Evolutionary conservation across 2,113 vertebrate species (phyloP), one percentile per base, ranked within the genome.

Genomic region (Megaleporinus macrocephalus): DNA sequence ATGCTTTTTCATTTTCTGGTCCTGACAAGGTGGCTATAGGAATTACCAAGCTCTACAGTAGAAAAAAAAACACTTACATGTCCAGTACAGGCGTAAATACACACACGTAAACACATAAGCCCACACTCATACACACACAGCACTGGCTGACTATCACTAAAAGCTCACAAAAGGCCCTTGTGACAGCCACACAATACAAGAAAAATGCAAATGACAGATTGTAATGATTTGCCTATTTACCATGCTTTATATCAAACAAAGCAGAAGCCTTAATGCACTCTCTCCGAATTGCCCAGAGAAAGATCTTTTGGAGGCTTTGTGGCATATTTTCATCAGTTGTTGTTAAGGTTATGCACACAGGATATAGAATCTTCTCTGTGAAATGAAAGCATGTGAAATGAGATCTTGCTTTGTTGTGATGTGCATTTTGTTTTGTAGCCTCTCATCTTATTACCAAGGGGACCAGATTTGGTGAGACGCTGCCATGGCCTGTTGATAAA

Each of bases 381-480:
- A 86, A 83, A 85, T 82, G 85, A 83, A 55, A 75, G 81, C 5
- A 24, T 85, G 86, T 44, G 72, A 84, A 75, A 78, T 73, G 66
- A 87, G 86, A 59, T 83, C 86, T 88, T 29, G 30, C 63, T 49
- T 80, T 6, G 44, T 49, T 29, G 57, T 79, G 30, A 78, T 82
- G 79, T 26, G 27, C 76, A 62, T 90, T 44, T 91, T 90, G 85
- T 91, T 89, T 59, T 55, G 81, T 76, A 85, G 81, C 83, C 88
- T 89, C 78, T 86, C 55, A 77, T 89, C 83, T 83, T 77, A 85
- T 85, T 88, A 84, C 65, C 82, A 77, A 51, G 41, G 77, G 86
- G 83, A 90, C 81, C 85, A 86, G 89, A 90, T 91, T 89, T 80
- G 88, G 71, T 86, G 85, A 79, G 88, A 86, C 87, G 73, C 79